Evolutionary conservation across 2,113 vertebrate genomes (phyloP).

Genomic region (Paralichthys olivaceus): DNA sequence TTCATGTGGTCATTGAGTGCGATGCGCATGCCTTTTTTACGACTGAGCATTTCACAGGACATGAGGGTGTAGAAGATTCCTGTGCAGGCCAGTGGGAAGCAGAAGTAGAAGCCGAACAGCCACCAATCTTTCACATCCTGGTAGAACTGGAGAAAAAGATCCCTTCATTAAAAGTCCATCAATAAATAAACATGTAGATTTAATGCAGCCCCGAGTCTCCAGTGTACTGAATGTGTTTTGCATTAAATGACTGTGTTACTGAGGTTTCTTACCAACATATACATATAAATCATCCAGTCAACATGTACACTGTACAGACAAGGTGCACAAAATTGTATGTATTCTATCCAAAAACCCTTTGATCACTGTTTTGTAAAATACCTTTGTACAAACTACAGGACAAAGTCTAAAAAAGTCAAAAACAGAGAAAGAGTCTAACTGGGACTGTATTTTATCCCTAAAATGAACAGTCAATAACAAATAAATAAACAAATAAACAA

Average conservation of each 20-base stretch:
- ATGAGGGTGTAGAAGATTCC: conserved; percentile 93
- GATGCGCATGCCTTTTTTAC: conserved; percentile 90
- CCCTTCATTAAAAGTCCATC: neutral
- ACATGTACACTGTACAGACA: neutral
- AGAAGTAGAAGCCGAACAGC: conserved; percentile 94
- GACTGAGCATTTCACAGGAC: conserved; percentile 92
- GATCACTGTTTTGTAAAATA: too few species aligned
- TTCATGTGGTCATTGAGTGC: conserved; percentile 95
- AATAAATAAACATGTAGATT: neutral
- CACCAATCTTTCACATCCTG: conserved; percentile 91
- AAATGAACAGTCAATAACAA: neutral
- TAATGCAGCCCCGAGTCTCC: too few species aligned
- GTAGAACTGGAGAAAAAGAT: conserved; percentile 82
- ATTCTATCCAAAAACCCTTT: neutral
- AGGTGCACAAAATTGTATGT: neutral
- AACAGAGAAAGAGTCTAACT: neutral
- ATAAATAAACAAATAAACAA: neutral
- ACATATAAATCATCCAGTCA: neutral
- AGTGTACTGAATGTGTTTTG: neutral
- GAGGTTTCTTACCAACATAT: neutral
- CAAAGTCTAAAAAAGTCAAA: neutral
- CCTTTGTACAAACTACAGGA: too few species aligned
- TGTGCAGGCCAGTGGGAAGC: conserved; percentile 89
- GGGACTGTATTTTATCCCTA: neutral
- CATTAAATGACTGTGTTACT: neutral